phyloP scores from a whole-genome alignment of 2,797 vertebrate species.

The Malurus splendens region DNA sequence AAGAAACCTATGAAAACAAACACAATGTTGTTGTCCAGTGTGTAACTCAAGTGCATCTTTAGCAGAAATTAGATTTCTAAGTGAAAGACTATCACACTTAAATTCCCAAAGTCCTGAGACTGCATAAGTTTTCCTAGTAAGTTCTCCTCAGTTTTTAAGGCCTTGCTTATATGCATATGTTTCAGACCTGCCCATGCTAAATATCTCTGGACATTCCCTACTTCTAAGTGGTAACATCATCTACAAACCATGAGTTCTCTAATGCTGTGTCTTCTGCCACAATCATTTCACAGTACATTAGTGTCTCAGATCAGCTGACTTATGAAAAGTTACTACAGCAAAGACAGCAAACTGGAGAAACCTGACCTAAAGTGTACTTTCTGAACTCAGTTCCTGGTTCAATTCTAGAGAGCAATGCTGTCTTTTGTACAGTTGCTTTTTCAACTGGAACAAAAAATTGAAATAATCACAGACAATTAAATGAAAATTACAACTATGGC shows the following conservation, averaged over 20 bases:
- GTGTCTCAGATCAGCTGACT: neutral
- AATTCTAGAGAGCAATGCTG: neutral
- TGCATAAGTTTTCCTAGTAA: accelerated
- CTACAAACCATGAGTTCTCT: neutral
- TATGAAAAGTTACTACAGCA: neutral
- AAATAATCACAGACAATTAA: neutral
- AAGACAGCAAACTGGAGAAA: neutral
- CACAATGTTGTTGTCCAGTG: neutral
- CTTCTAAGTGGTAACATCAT: neutral
- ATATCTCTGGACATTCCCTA: neutral
- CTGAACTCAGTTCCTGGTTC: neutral
- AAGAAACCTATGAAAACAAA: neutral
- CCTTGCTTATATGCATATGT: neutral
- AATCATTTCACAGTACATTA: neutral
- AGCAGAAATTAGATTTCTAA: neutral
- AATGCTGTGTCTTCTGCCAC: neutral
- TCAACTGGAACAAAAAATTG: neutral
- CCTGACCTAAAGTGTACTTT: neutral
- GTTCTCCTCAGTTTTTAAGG: neutral
- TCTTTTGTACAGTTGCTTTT: neutral
- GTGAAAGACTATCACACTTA: neutral
- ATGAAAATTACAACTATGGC: neutral
- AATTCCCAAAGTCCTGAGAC: neutral
- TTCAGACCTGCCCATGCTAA: neutral
- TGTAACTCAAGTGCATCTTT: accelerated